Conservation (phyloP, 2,888 invertebrate genomes). For the Drosophila aldrichi region DNA sequence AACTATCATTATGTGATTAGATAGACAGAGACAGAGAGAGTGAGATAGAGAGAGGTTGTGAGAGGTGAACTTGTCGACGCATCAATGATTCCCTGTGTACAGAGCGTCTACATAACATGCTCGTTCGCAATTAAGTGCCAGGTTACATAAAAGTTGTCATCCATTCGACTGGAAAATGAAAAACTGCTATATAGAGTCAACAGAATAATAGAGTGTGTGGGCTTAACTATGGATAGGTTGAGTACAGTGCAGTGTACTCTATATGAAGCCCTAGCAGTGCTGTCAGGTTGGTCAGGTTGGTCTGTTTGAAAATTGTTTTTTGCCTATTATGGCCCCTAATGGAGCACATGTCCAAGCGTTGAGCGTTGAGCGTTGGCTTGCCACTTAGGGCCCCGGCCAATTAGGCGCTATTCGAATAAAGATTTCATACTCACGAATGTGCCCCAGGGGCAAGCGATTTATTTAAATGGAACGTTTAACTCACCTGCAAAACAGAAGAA, state of each 20-base stretch:
- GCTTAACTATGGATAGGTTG: constrained; percentile 23
- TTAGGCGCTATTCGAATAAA: constrained; percentile 44
- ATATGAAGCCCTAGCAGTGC: constrained; percentile 32
- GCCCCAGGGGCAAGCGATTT: constrained; percentile 55
- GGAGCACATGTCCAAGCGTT: constrained; percentile 37
- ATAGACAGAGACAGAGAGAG: constrained; percentile 9
- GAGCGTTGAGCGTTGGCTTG: constrained; percentile 25
- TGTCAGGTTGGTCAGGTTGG: constrained; percentile 11
- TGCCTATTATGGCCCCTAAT: constrained; percentile 40
- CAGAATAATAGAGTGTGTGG: constrained; percentile 24
- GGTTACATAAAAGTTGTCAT: constrained; percentile 53
- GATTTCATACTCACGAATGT: constrained; percentile 68
- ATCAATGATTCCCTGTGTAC: constrained; percentile 50
- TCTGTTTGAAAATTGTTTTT: constrained; percentile 23
- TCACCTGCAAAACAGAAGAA: constrained; percentile 68
- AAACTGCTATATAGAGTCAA: constrained; percentile 36
- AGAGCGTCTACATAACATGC: constrained; percentile 7
- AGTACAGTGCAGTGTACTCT: background rate
- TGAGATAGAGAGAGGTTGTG: background rate
- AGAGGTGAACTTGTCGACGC: constrained; percentile 44
- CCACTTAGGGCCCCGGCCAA: constrained; percentile 47
- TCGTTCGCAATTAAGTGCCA: constrained; percentile 58
- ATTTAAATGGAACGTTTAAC: constrained; percentile 62
- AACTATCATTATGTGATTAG: constrained; percentile 37
- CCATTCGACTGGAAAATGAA: constrained; percentile 70